Evolutionary conservation across 2,113 vertebrate species (phyloP), one percentile per base, ranked within the genome.

Genomic region (Ovibos moschatus): DNA sequence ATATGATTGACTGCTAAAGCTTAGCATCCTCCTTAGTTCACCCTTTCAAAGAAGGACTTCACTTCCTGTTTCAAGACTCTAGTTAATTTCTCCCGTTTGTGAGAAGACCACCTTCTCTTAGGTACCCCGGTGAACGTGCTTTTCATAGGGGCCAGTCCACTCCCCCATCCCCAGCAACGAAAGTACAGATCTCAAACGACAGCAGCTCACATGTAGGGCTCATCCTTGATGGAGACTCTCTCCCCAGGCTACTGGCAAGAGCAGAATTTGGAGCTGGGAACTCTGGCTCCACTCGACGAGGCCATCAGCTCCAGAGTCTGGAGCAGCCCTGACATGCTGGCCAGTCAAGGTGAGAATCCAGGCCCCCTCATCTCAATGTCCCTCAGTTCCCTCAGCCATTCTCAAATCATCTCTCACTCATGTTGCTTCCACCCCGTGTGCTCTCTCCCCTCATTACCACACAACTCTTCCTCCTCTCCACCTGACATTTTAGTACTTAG

Each of bases 221-320:
- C 95, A 96, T 97, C 95, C 98, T 95, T 98, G 97, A 97, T 98
- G 97, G 95, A 98, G 98, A 97, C 95, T 98, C 96, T 98, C 87
- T 98, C 96, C 97, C 95, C 97, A 98, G 97, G 96, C 97, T 96
- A 97, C 96, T 97, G 97, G 98, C 98, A 98, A 89, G 98, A 98
- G 96, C 97, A 98, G 97, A 96, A 98, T 95, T 95, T 98, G 98
- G 98, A 98, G 98, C 96, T 98, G 96, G 98, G 94, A 91, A 97
- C 98, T 97, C 96, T 95, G 97, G 95, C 97, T 93, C 94, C 95
- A 33, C 91, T 96, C 55, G 96, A 97, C 91, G 96, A 98, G 94
- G 94, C 97, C 94, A 85, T 98, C 93, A 97, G 98, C 97, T 98
- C 97, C 95, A 95, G 97, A 98, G 95, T 95, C 97, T 98, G 97